These are phyloP conservation scores for Gorsachius magnificus DNA, from an alignment of 2,797 vertebrate genomes.

Conservation along the genomic window DNA sequence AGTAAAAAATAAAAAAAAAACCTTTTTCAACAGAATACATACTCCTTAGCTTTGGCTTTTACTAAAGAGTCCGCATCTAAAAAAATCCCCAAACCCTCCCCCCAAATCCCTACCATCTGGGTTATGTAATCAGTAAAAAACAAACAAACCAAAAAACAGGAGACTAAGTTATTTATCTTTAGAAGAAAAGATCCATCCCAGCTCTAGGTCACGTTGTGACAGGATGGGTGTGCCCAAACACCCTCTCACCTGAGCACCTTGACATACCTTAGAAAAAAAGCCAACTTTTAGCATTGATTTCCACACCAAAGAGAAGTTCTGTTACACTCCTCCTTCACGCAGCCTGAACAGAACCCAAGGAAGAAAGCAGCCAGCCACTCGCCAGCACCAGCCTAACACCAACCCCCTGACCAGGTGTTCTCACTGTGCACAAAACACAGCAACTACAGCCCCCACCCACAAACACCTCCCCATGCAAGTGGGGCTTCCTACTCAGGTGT, in stretches of 20 bases:
- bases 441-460: neutral
- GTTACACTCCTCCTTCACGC: accelerated
- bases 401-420: neutral
- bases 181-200: neutral
- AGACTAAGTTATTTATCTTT: neutral
- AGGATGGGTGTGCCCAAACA: neutral
- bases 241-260: neutral
- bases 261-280: neutral
- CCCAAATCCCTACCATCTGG: too few relatives aligned
- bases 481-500: neutral
- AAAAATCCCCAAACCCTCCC: neutral
- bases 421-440: neutral
- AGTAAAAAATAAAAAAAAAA: neutral
- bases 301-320: neutral
- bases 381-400: neutral
- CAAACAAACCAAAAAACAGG: neutral
- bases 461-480: neutral
- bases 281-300: neutral
- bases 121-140: neutral
- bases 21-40: neutral
- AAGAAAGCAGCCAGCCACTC: neutral
- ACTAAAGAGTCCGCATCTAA: neutral
- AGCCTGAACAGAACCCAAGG: neutral
- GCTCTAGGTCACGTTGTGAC: neutral
- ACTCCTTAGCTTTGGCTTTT: neutral